A percentile compares a stretch with the other conserved stretches of the same genome.
These are phyloP conservation scores for Epinotia bilunana DNA, from an alignment of 2,888 invertebrate genomes.

Conservation along the genomic window DNA sequence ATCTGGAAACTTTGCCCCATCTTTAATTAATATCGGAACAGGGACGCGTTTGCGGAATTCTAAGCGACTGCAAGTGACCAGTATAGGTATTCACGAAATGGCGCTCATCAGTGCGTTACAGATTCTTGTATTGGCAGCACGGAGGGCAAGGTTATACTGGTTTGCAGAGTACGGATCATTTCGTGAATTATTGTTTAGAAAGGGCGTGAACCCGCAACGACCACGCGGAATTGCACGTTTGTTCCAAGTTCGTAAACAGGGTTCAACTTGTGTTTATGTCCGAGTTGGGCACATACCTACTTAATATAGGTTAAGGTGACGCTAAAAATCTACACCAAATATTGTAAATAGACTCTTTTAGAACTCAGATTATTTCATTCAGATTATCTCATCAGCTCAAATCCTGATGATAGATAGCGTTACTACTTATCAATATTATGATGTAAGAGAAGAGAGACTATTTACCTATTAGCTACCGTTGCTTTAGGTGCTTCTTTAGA, in stretches of 20 bases:
- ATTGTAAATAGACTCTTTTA: no score
- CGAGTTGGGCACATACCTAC: no score
- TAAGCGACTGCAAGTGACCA: slow-evolving; percentile 57
- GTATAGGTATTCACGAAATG: slow-evolving; percentile 34
- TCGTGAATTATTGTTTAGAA: not conserved
- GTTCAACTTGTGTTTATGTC: not conserved
- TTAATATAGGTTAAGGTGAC: no score
- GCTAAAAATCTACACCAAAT: no score
- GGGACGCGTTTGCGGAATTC: slow-evolving; percentile 59
- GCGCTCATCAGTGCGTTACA: not conserved
- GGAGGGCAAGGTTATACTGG: not conserved
- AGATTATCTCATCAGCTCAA: no score
- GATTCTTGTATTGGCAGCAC: not conserved
- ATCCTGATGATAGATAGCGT: no score
- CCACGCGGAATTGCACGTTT: not conserved
- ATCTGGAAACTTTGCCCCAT: slow-evolving; percentile 70
- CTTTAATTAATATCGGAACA: slow-evolving; percentile 73
- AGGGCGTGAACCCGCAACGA: slow-evolving; percentile 10
- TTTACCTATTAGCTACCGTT: no score
- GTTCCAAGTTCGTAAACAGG: not conserved
- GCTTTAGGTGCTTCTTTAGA: no score
- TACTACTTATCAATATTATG: no score
- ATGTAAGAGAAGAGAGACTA: no score
- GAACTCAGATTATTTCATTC: no score
- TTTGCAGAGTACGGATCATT: not conserved